Percentiles rank a stretch among this genome's conserved stretches.
Evolutionary conservation across 1,140 invertebrate species (phyloP).

Genomic region (Ceratoteleas bidentatus): DNA sequence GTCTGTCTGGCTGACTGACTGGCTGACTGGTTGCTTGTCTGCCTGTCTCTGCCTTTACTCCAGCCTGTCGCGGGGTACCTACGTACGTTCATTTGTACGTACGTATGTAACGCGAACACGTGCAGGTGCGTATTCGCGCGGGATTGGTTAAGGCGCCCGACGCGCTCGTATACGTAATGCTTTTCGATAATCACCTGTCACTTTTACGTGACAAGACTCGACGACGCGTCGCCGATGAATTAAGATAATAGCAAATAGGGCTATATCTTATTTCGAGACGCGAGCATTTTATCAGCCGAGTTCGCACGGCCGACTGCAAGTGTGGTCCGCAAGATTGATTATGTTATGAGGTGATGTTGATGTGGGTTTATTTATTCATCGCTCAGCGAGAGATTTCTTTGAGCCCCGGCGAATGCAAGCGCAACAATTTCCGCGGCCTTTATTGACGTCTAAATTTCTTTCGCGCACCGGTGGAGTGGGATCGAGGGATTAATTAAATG

Average conservation of each 20-base stretch:
- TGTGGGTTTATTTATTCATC: slow-evolving; percentile 29
- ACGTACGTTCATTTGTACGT: slow-evolving; percentile 53
- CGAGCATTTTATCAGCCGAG: slow-evolving; percentile 14
- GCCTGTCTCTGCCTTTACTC: slow-evolving; percentile 39
- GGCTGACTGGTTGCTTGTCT: slow-evolving; percentile 39
- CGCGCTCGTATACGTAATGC: slow-evolving; percentile 61
- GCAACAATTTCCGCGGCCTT: background rate
- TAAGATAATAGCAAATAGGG: slow-evolving; percentile 47
- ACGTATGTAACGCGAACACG: slow-evolving; percentile 49
- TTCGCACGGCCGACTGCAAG: background rate
- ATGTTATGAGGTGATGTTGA: slow-evolving; percentile 24
- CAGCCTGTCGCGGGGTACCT: slow-evolving; percentile 27
- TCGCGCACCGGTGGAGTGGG: background rate
- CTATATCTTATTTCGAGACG: slow-evolving; percentile 35
- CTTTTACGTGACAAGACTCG: slow-evolving; percentile 52
- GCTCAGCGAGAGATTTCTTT: slow-evolving; percentile 15
- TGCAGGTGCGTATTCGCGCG: slow-evolving; percentile 42
- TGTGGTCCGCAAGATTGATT: slow-evolving; percentile 34
- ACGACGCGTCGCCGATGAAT: slow-evolving; percentile 46
- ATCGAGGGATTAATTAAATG: too few relatives aligned
- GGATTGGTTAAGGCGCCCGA: slow-evolving; percentile 30
- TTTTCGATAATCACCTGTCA: slow-evolving; percentile 69
- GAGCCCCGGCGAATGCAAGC: background rate
- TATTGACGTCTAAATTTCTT: background rate
- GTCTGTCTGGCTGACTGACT: slow-evolving; percentile 19